phyloP scores from a whole-genome alignment of 2,888 invertebrate species.

The Agapostemon virescens region DNA sequence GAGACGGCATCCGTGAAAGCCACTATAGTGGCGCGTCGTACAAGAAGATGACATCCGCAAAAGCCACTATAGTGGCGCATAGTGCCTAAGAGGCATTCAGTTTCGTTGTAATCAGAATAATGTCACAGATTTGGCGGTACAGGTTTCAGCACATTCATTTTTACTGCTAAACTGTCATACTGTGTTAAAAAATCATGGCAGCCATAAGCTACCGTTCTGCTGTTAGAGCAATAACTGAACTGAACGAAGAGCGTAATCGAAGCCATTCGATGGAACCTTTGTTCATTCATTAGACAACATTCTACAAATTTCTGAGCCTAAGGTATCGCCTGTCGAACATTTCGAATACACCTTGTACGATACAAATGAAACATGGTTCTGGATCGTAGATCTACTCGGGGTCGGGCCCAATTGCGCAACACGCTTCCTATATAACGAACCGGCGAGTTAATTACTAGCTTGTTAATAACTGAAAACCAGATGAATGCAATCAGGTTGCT shows the following conservation, averaged over 20 bases:
- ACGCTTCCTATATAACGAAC: slow-evolving; percentile 27
- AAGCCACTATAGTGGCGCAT: too few relatives aligned
- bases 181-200: not conserved
- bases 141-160: not conserved
- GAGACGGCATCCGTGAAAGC: too few relatives aligned
- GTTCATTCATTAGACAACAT: not conserved
- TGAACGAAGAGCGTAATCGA: not conserved
- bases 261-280: too few relatives aligned
- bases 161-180: not conserved
- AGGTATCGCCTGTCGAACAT: not conserved
- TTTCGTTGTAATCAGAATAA: too few relatives aligned
- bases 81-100: too few relatives aligned
- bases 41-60: too few relatives aligned
- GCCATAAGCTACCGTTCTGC: not conserved
- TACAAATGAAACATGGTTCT: not conserved
- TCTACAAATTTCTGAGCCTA: not conserved
- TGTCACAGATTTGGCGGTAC: not conserved
- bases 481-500: slow-evolving; percentile 59
- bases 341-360: not conserved
- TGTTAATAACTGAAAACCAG: slow-evolving; percentile 64
- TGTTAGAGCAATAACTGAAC: not conserved
- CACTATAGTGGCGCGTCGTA: too few relatives aligned
- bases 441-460: slow-evolving; percentile 49
- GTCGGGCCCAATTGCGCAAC: slow-evolving; percentile 46
- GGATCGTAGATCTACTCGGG: not conserved